Percentiles rank a stretch among this genome's conserved stretches.
Evolutionary conservation across 2,113 vertebrate species (phyloP).

Genomic region (Microcebus jonahi): DNA sequence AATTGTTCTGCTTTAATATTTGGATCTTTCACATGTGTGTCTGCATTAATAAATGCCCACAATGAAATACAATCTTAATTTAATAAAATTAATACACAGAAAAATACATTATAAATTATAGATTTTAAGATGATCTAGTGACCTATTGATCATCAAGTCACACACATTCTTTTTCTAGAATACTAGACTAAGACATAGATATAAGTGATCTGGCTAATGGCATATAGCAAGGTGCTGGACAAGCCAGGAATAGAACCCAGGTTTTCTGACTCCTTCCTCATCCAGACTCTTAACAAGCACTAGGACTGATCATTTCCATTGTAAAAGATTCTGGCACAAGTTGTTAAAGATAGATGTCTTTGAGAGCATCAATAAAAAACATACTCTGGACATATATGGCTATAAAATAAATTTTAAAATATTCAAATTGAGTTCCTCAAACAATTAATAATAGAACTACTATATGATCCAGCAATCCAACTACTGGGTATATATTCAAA

Average conservation of each 20-base stretch:
- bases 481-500: neutral
- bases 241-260: neutral
- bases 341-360: neutral
- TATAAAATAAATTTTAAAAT: neutral
- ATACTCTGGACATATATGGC: neutral
- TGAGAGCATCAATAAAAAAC: neutral
- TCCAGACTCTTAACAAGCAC: neutral
- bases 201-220: neutral
- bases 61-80: neutral
- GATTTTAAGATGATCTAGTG: neutral
- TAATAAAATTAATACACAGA: neutral
- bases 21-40: neutral
- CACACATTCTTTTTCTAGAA: neutral
- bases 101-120: neutral
- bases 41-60: neutral
- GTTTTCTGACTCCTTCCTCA: neutral
- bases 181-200: neutral
- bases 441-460: neutral
- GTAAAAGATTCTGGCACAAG: neutral
- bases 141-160: neutral
- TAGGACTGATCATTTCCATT: neutral
- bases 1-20: neutral
- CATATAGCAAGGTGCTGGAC: neutral
- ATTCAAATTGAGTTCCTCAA: neutral
- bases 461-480: neutral